Conservation (phyloP, 2,797 vertebrate genomes). For the Heteromormyrus szaboi region DNA sequence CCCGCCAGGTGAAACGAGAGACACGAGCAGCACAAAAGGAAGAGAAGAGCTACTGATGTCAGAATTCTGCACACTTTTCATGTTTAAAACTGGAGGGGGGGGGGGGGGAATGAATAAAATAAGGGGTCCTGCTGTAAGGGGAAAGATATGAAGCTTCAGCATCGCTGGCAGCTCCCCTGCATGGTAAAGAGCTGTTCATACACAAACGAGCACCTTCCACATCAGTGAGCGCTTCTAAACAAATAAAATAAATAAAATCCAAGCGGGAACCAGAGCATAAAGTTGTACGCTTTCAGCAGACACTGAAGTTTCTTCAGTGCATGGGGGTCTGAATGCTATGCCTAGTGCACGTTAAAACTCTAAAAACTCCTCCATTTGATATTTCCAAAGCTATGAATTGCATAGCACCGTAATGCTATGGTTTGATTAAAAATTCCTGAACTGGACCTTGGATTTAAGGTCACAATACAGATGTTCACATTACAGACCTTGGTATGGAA, state of each 20-base stretch:
- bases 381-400: constrained; percentile 34
- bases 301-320: constrained; percentile 44
- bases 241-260: constrained; percentile 34
- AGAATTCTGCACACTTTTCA: constrained; percentile 9
- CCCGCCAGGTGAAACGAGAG: neutral
- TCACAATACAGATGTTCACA: constrained; percentile 40
- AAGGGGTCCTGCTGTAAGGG: neutral
- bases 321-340: constrained; percentile 29
- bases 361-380: constrained; percentile 46
- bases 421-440: neutral
- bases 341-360: constrained; percentile 50
- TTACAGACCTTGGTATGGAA: neutral
- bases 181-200: constrained; percentile 32
- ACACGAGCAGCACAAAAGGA: neutral
- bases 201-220: constrained; percentile 43
- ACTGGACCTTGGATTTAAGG: neutral
- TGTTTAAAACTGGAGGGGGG: neutral
- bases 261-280: constrained; percentile 36
- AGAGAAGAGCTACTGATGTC: neutral
- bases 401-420: neutral
- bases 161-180: constrained; percentile 23
- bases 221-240: constrained; percentile 38
- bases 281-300: constrained; percentile 47
- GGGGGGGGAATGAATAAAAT: neutral
- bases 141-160: constrained; percentile 17